phyloP scores from a whole-genome alignment of 2,888 invertebrate species.

The Trachelus tabidus region DNA sequence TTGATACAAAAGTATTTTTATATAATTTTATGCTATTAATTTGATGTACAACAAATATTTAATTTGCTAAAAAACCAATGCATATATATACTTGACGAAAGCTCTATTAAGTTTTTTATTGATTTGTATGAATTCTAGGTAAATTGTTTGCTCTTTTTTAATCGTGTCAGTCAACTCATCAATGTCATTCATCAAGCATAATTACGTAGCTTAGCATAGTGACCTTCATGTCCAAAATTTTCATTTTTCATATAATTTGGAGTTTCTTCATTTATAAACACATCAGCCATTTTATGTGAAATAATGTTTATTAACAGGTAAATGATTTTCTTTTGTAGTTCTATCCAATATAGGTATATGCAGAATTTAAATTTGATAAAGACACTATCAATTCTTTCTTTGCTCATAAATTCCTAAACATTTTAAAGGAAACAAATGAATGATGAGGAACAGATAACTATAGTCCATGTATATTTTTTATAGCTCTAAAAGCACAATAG shows the following conservation, averaged over 20 bases:
- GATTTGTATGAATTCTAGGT: background rate
- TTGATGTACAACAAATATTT: background rate
- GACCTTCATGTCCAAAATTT: background rate
- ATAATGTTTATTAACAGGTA: background rate
- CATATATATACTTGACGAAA: background rate
- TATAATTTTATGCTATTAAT: background rate
- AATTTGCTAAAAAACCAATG: background rate
- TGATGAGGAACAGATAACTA: background rate
- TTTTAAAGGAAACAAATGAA: background rate
- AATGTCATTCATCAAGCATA: background rate
- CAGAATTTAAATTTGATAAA: background rate
- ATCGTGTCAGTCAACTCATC: background rate
- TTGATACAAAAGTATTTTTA: background rate
- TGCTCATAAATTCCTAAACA: background rate
- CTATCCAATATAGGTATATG: background rate
- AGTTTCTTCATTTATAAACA: background rate
- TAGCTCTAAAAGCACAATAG: too few species aligned
- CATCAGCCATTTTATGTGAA: background rate
- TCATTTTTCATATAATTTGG: background rate
- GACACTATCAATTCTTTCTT: background rate
- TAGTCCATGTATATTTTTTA: background rate
- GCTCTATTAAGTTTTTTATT: background rate
- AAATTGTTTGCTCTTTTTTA: background rate
- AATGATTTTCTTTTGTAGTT: background rate
- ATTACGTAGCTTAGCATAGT: background rate